phyloP scores from a whole-genome alignment of 2,113 vertebrate species.

The Anoplopoma fimbria region DNA sequence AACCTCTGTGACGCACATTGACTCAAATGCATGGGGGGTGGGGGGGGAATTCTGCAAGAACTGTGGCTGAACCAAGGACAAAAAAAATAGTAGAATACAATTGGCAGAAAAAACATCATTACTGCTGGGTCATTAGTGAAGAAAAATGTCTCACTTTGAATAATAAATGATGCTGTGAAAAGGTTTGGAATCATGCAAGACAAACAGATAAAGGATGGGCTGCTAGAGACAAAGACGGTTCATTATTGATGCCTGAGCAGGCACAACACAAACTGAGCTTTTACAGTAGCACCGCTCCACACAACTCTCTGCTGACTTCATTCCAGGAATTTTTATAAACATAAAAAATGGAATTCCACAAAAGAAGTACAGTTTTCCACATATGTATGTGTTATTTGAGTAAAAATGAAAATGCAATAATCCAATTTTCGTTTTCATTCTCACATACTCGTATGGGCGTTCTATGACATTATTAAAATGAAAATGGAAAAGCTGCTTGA shows the following conservation, averaged over 20 bases:
- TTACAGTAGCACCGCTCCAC: neutral
- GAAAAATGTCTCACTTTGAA: neutral
- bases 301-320: too few species aligned
- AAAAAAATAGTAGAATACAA: neutral
- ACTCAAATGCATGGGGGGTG: constrained; percentile 31
- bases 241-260: neutral
- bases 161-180: neutral
- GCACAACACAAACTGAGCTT: neutral
- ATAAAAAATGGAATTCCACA: neutral
- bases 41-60: constrained; percentile 7
- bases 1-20: constrained; percentile 56
- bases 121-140: constrained; percentile 1
- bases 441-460: neutral
- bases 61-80: neutral
- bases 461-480: neutral
- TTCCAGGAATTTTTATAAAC: too few species aligned
- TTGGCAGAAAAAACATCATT: neutral
- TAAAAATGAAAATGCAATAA: neutral
- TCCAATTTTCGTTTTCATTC: neutral
- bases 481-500: too few species aligned
- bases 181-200: neutral
- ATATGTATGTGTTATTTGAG: neutral
- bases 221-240: neutral
- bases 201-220: too few species aligned
- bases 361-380: neutral